Evolutionary conservation across 2,888 invertebrate genomes (phyloP).

Genomic region (Leucoma salicis): DNA sequence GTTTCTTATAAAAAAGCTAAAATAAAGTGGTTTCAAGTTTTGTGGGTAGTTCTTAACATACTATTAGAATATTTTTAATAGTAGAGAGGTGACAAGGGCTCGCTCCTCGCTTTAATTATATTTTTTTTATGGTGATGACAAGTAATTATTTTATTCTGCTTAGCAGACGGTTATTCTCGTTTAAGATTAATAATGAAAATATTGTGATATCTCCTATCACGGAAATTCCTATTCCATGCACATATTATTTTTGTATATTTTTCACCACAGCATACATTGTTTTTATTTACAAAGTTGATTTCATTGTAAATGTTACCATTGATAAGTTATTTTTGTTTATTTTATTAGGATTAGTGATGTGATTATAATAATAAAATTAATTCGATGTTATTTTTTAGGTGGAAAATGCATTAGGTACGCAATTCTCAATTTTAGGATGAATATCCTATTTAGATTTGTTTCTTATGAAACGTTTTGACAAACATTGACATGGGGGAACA

Average conservation of each 20-base stretch:
- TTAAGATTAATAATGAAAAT: conserved; percentile 58
- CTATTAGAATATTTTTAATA: conserved; percentile 2
- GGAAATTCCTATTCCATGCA: conserved; percentile 76
- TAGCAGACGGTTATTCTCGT: conserved; percentile 53
- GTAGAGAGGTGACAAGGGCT: conserved; percentile 7
- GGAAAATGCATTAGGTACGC: conserved; percentile 15
- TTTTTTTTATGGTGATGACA: conserved; percentile 50
- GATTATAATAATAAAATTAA: conserved; percentile 33
- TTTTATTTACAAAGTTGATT: conserved; percentile 59
- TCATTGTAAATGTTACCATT: conserved; percentile 81
- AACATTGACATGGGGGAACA: conserved; percentile 8
- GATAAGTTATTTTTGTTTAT: conserved; percentile 72
- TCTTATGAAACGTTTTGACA: conserved; percentile 29
- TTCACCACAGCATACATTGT: conserved; percentile 57
- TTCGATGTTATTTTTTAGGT: conserved; percentile 25
- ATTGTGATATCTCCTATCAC: conserved; percentile 75
- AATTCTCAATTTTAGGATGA: conserved; percentile 28
- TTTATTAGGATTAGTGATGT: conserved; percentile 40
- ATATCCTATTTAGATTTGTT: conserved; percentile 57
- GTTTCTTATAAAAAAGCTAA: not conserved
- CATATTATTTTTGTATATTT: conserved; percentile 73
- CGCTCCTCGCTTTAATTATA: conserved; percentile 34
- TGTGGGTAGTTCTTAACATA: conserved; percentile 8
- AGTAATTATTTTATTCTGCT: conserved; percentile 50
- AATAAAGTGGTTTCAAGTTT: not conserved